Percentiles rank a stretch among this genome's conserved stretches.
Conservation (phyloP, 2,797 vertebrate genomes). For the Cossypha polioptera region DNA sequence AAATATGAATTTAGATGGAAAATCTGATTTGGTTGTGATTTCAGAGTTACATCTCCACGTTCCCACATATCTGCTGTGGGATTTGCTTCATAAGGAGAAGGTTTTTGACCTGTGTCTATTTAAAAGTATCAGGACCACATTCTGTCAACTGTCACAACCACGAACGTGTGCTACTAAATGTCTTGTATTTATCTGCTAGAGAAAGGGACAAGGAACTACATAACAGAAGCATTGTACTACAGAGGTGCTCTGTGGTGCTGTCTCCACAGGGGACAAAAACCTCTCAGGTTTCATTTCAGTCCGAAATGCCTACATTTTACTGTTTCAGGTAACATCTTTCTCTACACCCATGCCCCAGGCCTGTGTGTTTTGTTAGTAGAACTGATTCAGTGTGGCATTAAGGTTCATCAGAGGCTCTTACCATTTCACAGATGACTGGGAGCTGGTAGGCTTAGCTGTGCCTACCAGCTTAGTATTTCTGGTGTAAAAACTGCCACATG, state of each 20-base stretch:
- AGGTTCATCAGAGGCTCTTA: background rate
- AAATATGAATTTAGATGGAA: background rate
- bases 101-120: background rate
- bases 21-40: background rate
- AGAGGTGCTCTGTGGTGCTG: background rate
- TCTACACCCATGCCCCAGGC: accelerated
- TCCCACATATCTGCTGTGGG: background rate
- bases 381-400: background rate
- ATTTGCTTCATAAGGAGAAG: background rate
- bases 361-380: background rate
- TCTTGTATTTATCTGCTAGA: background rate
- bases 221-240: background rate
- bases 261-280: background rate
- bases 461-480: background rate
- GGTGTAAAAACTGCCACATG: background rate
- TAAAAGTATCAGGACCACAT: accelerated
- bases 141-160: background rate
- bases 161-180: background rate
- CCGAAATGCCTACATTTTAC: background rate
- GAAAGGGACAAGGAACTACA: background rate
- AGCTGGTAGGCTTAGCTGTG: background rate
- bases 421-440: accelerated
- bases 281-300: background rate
- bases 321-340: accelerated
- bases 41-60: background rate